Evolutionary conservation across 2,113 vertebrate species (phyloP), one percentile per base, ranked within the genome.

Genomic region (Chloroceryle aenea): DNA sequence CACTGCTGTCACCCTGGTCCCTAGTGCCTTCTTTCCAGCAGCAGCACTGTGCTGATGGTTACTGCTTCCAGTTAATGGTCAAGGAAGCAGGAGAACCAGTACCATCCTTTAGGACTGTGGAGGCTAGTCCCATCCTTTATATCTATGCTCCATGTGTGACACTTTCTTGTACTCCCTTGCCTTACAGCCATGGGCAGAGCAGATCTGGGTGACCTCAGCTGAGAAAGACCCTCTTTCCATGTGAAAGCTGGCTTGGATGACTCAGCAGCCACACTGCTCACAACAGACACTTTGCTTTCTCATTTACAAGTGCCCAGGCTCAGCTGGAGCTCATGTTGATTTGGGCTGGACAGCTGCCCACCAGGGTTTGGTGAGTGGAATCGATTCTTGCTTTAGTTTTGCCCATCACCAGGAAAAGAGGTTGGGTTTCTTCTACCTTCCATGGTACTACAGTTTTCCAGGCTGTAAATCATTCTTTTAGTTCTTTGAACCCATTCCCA

Each of bases 1-100:
- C 22, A 2, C 10, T 11, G 56, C 71, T 58, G 52, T 43, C 53
- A 17, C 19, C 26, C 3, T 0, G 4, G 9, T n/a, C 12, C 22
- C 36, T 1, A 1, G 30, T 30, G 58, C 12, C 29, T 43, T 15
- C 48, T 9, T 22, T 8, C 42, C 11, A 12, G 19, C 43, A 25
- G n/a, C 36, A 36, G 45, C 3, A 0, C 73, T 50, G 30, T 2
- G 3, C 0, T 0, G 26, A 4, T n/a, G 50, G n/a, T 26, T 29
- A 0, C 42, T 38, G 87, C 29, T 20, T 32, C 18, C 32, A n/a
- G 4, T 20, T 20, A 43, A 21, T 53, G 47, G 12, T 17, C 27
- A 18, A 34, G 36, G 52, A 69, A 32, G 56, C n/a, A 14, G 45
- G 50, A 80, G 58, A 76, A 19, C 17, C 26, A 14, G 43, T 32